These are phyloP conservation scores for Acrocephalus kingi DNA, from an alignment of 2,113 vertebrate species.

Conservation along the genomic window DNA sequence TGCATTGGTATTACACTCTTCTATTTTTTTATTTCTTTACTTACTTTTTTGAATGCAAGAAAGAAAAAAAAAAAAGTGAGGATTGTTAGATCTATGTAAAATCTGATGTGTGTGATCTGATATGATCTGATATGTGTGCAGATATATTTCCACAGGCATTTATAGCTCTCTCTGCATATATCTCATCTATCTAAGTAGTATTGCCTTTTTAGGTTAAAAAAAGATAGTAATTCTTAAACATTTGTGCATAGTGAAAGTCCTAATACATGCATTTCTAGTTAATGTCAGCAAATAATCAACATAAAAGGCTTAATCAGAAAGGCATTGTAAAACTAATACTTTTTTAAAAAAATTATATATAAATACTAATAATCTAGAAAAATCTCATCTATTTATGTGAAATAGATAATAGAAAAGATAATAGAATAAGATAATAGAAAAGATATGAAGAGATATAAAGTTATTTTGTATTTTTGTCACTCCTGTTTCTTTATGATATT, in stretches of 20 bases:
- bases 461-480: neutral
- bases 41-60: neutral
- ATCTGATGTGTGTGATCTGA: neutral
- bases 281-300: neutral
- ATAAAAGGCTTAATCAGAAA: neutral
- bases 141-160: neutral
- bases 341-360: neutral
- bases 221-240: neutral
- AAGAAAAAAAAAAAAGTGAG: neutral
- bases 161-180: neutral
- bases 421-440: neutral
- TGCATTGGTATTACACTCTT: constrained; percentile 84
- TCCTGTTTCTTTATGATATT: neutral
- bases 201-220: neutral
- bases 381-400: neutral
- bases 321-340: neutral
- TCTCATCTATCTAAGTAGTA: neutral
- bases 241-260: neutral
- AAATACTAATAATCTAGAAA: neutral
- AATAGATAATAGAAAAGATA: neutral
- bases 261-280: neutral
- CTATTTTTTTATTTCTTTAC: neutral
- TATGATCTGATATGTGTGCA: neutral
- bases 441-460: neutral
- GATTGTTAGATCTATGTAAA: neutral